Percentiles rank a stretch among this genome's conserved stretches.
Evolutionary conservation across 2,888 invertebrate species (phyloP).

Genomic region (Stenichneumon culpator): DNA sequence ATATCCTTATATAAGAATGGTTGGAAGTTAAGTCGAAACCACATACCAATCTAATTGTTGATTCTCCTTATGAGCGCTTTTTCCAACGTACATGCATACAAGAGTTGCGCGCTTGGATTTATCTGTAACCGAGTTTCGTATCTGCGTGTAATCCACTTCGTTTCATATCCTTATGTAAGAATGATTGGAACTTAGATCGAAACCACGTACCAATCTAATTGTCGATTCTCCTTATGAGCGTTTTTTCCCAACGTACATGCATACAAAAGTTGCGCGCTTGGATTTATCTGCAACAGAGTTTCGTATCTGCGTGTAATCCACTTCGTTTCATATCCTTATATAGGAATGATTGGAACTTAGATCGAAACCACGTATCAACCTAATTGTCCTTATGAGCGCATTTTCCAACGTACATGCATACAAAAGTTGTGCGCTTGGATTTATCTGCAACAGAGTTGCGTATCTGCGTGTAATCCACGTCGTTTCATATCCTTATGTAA

Average conservation of each 20-base stretch:
- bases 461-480: constrained; percentile 11
- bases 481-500: constrained; percentile 15
- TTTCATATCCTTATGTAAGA: constrained; percentile 2
- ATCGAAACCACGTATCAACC: too few species aligned
- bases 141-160: constrained; percentile 20
- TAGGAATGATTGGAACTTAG: too few species aligned
- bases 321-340: constrained; percentile 29
- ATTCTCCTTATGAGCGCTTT: too few species aligned
- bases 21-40: too few species aligned
- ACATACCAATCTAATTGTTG: too few species aligned
- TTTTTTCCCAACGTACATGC: too few species aligned
- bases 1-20: background rate
- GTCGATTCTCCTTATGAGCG: too few species aligned
- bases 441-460: background rate
- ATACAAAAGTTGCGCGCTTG: background rate
- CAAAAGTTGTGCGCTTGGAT: background rate
- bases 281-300: background rate
- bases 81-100: constrained; percentile 8
- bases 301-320: constrained; percentile 5
- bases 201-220: too few species aligned
- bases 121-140: background rate
- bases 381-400: too few species aligned
- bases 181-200: too few species aligned
- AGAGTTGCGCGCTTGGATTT: background rate
- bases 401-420: background rate